Conservation (phyloP, 2,113 vertebrate genomes). For the Coryphaenoides rupestris region DNA sequence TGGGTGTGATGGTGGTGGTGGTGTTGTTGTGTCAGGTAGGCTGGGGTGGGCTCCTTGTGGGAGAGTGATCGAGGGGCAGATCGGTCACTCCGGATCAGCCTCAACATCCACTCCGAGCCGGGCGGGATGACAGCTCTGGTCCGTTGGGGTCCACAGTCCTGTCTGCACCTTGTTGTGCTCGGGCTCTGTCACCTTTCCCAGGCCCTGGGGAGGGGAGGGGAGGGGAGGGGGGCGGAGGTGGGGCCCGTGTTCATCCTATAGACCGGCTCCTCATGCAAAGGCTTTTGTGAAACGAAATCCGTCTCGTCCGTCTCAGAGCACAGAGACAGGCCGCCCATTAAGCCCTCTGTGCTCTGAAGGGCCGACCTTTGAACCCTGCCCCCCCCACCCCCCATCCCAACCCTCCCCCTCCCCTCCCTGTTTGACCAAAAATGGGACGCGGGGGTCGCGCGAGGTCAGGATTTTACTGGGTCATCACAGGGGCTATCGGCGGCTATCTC, state of each 20-base stretch:
- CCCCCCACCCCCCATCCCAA: too few relatives aligned
- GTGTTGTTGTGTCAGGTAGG: constrained; percentile 28
- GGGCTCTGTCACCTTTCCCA: constrained; percentile 44
- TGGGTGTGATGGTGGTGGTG: neutral
- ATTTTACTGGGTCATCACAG: constrained; percentile 58
- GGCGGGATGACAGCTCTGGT: constrained; percentile 56
- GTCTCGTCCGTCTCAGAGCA: constrained; percentile 57
- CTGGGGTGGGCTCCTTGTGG: constrained; percentile 46
- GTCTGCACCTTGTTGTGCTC: constrained; percentile 65
- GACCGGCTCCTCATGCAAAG: constrained; percentile 7
- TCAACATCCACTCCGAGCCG: constrained; percentile 49
- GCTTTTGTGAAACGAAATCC: constrained; percentile 68
- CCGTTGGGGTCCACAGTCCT: constrained; percentile 38
- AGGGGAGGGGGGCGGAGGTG: neutral
- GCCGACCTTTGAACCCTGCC: constrained; percentile 58
- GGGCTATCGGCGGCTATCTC: constrained; percentile 69
- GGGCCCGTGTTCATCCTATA: neutral
- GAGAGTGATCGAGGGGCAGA: constrained; percentile 43
- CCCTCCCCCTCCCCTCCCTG: constrained; percentile 35
- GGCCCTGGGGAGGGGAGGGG: neutral
- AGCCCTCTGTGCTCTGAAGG: constrained; percentile 52
- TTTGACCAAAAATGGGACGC: constrained; percentile 54
- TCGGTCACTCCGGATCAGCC: constrained; percentile 51
- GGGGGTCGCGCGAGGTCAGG: constrained; percentile 44
- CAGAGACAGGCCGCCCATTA: constrained; percentile 64